phyloP scores from a whole-genome alignment of 2,888 invertebrate species.

The Ormyrus thymus region DNA sequence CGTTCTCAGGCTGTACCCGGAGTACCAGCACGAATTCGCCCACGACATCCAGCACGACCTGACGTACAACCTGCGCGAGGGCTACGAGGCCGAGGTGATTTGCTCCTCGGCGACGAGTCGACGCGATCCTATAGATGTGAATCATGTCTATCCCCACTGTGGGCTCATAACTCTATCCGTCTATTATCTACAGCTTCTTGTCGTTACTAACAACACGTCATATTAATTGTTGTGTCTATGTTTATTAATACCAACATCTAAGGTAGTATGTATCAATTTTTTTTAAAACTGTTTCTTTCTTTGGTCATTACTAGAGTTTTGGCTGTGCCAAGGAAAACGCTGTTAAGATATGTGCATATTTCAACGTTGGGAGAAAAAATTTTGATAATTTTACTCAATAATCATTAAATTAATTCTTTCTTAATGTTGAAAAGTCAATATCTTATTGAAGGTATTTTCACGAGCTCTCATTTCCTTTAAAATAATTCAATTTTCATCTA shows the following conservation, averaged over 20 bases:
- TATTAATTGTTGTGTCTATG: conserved; percentile 16
- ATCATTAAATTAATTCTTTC: too few relatives aligned
- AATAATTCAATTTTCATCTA: too few relatives aligned
- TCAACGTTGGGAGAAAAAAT: too few relatives aligned
- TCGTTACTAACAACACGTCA: conserved; percentile 14
- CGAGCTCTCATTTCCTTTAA: too few relatives aligned
- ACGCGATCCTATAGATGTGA: background rate
- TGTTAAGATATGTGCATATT: too few relatives aligned
- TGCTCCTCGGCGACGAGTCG: background rate
- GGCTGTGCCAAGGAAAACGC: too few relatives aligned
- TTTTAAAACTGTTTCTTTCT: background rate
- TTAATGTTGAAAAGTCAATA: too few relatives aligned
- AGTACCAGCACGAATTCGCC: conserved; percentile 95
- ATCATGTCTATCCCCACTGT: background rate
- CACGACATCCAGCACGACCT: conserved; percentile 96
- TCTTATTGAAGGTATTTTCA: too few relatives aligned
- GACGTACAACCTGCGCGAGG: conserved; percentile 94
- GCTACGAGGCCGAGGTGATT: conserved; percentile 88
- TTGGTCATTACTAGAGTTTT: too few relatives aligned
- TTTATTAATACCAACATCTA: conserved; percentile 31
- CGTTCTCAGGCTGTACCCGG: conserved; percentile 92
- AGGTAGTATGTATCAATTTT: conserved; percentile 27
- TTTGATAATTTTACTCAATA: too few relatives aligned
- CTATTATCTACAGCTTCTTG: conserved; percentile 29
- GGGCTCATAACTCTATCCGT: background rate